A percentile compares a stretch with the other conserved stretches of the same genome.
Evolutionary conservation across 2,797 vertebrate species (phyloP).

Genomic region (Thripadectes ignobilis): DNA sequence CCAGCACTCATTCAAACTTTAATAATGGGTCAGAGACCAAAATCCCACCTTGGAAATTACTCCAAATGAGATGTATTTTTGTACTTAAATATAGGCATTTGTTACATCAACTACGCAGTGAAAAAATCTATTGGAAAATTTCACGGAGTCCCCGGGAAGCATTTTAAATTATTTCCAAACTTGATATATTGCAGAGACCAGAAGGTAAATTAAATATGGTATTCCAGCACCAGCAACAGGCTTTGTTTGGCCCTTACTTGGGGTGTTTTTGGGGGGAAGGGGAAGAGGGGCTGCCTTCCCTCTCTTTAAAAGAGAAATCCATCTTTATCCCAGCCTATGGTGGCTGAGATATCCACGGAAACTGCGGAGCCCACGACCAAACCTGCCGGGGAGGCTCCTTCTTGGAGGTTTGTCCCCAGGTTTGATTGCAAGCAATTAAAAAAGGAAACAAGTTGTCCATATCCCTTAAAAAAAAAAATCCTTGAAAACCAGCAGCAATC

Average conservation of each 20-base stretch:
- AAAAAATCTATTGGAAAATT: neutral
- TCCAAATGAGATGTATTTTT: neutral
- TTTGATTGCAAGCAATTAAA: accelerated
- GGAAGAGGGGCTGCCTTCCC: neutral
- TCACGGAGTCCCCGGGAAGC: neutral
- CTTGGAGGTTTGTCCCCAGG: neutral
- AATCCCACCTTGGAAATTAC: neutral
- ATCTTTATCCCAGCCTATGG: accelerated
- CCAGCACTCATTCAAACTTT: accelerated
- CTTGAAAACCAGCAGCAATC: neutral
- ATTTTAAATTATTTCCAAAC: neutral
- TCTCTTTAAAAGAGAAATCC: neutral
- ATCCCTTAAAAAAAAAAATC: neutral
- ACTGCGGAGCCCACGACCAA: accelerated
- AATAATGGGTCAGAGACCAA: neutral
- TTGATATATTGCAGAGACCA: accelerated
- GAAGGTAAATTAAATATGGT: neutral
- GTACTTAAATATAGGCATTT: neutral
- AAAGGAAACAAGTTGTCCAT: neutral
- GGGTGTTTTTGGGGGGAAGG: neutral
- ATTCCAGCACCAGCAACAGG: neutral
- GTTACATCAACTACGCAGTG: neutral
- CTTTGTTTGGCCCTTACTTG: neutral
- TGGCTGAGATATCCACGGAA: accelerated
- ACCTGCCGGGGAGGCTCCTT: neutral